Conservation (phyloP, 1,140 invertebrate genomes). For the Antheraea mylitta region DNA sequence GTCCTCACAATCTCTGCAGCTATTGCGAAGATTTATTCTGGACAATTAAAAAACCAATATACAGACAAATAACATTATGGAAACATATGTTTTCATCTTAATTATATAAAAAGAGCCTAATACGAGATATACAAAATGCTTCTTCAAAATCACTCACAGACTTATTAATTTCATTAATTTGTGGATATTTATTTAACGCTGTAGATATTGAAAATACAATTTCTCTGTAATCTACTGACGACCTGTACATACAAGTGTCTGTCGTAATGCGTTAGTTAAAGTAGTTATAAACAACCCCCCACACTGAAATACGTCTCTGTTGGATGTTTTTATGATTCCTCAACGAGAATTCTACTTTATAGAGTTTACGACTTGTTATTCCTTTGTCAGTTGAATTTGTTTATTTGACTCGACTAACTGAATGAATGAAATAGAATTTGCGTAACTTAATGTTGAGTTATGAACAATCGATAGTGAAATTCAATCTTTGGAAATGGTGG, state of each 20-base stretch:
- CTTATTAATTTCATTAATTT: too few species aligned
- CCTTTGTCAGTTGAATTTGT: background rate
- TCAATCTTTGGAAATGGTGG: too few species aligned
- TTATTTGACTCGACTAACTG: background rate
- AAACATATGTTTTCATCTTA: too few species aligned
- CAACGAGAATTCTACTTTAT: background rate
- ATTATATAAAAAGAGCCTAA: too few species aligned
- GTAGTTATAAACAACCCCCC: background rate
- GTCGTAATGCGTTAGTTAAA: background rate
- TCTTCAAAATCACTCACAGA: too few species aligned
- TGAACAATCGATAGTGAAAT: background rate
- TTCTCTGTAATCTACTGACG: background rate
- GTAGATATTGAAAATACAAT: too few species aligned
- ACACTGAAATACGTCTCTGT: background rate
- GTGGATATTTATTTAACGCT: too few species aligned
- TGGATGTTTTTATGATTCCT: background rate
- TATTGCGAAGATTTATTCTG: too few species aligned
- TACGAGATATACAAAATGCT: too few species aligned
- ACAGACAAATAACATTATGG: too few species aligned
- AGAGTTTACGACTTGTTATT: conserved; percentile 1
- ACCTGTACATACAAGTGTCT: background rate
- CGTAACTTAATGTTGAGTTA: background rate
- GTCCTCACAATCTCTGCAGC: too few species aligned
- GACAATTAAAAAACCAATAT: too few species aligned
- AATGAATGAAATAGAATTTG: background rate